These are phyloP conservation scores for Drosophila mettleri DNA, from an alignment of 2,888 invertebrate species.

Conservation along the genomic window DNA sequence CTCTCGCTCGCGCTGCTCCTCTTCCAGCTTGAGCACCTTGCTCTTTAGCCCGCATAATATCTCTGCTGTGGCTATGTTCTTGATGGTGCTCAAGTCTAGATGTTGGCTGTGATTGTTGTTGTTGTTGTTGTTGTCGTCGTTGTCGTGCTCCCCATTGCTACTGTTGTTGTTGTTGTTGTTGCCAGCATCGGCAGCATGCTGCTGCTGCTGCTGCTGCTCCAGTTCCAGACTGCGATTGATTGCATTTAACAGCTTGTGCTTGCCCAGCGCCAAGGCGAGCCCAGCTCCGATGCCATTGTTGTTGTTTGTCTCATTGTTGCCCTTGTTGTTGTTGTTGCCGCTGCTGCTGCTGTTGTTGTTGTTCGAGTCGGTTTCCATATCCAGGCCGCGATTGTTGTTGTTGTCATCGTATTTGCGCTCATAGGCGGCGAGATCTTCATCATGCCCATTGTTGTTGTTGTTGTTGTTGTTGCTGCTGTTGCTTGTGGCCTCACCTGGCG, in stretches of 20 bases:
- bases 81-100: conserved; percentile 78
- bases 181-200: conserved; percentile 32
- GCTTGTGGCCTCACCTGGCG: conserved; percentile 33
- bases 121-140: conserved; percentile 54
- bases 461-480: conserved; percentile 41
- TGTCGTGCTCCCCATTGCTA: conserved; percentile 46
- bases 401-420: conserved; percentile 77
- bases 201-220: conserved; percentile 52
- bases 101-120: conserved; percentile 77
- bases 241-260: conserved; percentile 64
- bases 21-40: conserved; percentile 82
- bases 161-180: conserved; percentile 32
- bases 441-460: conserved; percentile 56
- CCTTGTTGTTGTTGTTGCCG: conserved; percentile 42
- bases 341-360: conserved; percentile 72
- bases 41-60: conserved; percentile 81
- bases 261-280: conserved; percentile 65
- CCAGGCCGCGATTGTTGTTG: conserved; percentile 70
- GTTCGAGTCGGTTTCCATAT: conserved; percentile 73
- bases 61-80: conserved; percentile 82
- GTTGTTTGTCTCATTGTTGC: conserved; percentile 44
- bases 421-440: conserved; percentile 64
- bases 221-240: conserved; percentile 64
- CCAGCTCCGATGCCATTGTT: conserved; percentile 42
- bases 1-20: conserved; percentile 71